These are phyloP conservation scores for Hyposoter dolosus DNA, from an alignment of 2,888 invertebrate species.

Conservation along the genomic window DNA sequence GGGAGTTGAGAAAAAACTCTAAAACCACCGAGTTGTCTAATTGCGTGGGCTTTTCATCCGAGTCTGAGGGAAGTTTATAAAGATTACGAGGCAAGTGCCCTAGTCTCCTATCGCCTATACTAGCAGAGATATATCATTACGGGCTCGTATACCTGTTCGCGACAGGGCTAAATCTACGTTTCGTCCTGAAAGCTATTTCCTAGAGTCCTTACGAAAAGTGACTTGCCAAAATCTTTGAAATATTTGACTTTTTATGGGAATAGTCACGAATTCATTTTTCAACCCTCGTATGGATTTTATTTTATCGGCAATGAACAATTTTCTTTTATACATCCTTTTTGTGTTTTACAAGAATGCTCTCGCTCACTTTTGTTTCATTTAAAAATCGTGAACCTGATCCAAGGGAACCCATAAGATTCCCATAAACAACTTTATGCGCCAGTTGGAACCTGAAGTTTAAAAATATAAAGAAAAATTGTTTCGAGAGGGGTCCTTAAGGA, in stretches of 20 bases:
- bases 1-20: slow-evolving; percentile 1
- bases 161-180: slow-evolving; percentile 31
- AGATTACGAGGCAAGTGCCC: slow-evolving; percentile 33
- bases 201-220: slow-evolving; percentile 43
- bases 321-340: not conserved
- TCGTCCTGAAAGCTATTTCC: not conserved
- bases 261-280: slow-evolving; percentile 2
- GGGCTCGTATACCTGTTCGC: slow-evolving; percentile 13
- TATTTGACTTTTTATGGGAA: slow-evolving; percentile 1
- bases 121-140: not conserved
- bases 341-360: not conserved
- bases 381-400: not conserved
- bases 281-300: not conserved
- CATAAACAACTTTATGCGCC: not conserved
- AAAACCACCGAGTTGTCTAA: slow-evolving; percentile 46
- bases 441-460: not conserved
- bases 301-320: not conserved
- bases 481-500: not conserved
- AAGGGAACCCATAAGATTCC: too few relatives aligned
- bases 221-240: slow-evolving; percentile 24
- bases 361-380: not conserved
- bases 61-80: slow-evolving; percentile 12
- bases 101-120: slow-evolving; percentile 5
- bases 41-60: slow-evolving; percentile 31
- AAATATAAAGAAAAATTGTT: slow-evolving; percentile 3